phyloP scores from a whole-genome alignment of 2,113 vertebrate species.

The Labeo rohita region DNA sequence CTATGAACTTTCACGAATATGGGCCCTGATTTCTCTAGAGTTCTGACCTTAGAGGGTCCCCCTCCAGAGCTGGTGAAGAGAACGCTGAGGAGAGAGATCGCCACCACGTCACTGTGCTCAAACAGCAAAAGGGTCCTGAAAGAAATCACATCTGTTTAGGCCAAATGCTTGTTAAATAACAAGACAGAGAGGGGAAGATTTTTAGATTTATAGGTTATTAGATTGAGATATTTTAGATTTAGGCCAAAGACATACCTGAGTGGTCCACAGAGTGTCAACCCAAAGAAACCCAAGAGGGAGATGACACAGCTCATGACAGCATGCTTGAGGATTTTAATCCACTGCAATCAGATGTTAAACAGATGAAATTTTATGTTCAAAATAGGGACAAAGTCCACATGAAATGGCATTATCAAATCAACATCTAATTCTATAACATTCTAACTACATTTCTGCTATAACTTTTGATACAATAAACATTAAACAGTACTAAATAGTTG shows the following conservation, averaged over 20 bases:
- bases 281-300: constrained; percentile 95
- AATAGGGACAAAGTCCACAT: neutral
- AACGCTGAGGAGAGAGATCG: constrained; percentile 90
- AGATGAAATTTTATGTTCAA: neutral
- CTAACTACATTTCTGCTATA: neutral
- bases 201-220: too few relatives aligned
- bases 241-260: constrained; percentile 81
- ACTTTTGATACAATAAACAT: neutral
- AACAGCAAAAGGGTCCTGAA: constrained; percentile 91
- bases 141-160: constrained; percentile 20
- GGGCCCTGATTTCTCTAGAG: neutral
- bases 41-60: constrained; percentile 91
- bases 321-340: constrained; percentile 96
- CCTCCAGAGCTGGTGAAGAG: constrained; percentile 94
- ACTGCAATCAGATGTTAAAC: constrained; percentile 72
- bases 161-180: neutral
- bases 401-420: neutral
- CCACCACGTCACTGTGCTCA: constrained; percentile 93
- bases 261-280: constrained; percentile 96
- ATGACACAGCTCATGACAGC: constrained; percentile 91
- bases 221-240: neutral
- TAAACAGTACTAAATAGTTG: neutral
- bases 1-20: too few relatives aligned
- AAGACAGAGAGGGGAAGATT: neutral
- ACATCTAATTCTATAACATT: neutral